Percentiles rank a stretch among this genome's conserved stretches.
Evolutionary conservation across 2,888 invertebrate genomes (phyloP).

Genomic region (Cryptophagus acutangulus): DNA sequence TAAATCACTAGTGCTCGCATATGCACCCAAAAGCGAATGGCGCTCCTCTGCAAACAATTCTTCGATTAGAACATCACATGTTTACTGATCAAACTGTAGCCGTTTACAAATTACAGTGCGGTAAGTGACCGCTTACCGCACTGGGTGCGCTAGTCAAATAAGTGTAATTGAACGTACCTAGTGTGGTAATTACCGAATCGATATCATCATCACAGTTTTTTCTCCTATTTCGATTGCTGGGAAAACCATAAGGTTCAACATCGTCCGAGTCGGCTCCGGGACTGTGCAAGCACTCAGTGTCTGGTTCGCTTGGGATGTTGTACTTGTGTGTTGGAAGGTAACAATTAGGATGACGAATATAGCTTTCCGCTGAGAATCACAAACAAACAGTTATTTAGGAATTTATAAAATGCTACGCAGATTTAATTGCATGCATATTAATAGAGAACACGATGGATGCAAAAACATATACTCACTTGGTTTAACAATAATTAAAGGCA

Average conservation of each 20-base stretch:
- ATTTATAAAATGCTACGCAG: neutral
- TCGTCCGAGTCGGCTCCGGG: slow-evolving; percentile 49
- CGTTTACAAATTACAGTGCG: no score
- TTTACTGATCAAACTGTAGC: no score
- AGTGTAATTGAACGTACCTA: slow-evolving; percentile 49
- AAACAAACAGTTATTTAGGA: neutral
- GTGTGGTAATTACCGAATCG: slow-evolving; percentile 64
- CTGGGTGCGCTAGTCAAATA: no score
- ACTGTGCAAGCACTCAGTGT: slow-evolving; percentile 52
- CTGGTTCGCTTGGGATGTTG: slow-evolving; percentile 63
- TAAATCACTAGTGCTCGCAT: slow-evolving; percentile 76
- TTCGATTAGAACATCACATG: no score
- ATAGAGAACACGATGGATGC: neutral
- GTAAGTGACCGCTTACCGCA: no score
- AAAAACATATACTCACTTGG: slow-evolving; percentile 45
- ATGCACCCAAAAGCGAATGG: slow-evolving; percentile 68
- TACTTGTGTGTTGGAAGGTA: slow-evolving; percentile 66
- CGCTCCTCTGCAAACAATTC: slow-evolving; percentile 68
- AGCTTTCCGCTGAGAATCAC: slow-evolving; percentile 52
- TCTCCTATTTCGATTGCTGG: slow-evolving; percentile 47
- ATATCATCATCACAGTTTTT: slow-evolving; percentile 57
- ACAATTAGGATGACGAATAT: slow-evolving; percentile 77
- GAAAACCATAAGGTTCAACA: slow-evolving; percentile 51
- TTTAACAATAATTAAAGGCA: slow-evolving; percentile 57
- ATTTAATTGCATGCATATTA: neutral